A percentile compares a stretch with the other conserved stretches of the same genome.
Evolutionary conservation across 2,113 vertebrate genomes (phyloP).

Genomic region (Chaetops frenatus): DNA sequence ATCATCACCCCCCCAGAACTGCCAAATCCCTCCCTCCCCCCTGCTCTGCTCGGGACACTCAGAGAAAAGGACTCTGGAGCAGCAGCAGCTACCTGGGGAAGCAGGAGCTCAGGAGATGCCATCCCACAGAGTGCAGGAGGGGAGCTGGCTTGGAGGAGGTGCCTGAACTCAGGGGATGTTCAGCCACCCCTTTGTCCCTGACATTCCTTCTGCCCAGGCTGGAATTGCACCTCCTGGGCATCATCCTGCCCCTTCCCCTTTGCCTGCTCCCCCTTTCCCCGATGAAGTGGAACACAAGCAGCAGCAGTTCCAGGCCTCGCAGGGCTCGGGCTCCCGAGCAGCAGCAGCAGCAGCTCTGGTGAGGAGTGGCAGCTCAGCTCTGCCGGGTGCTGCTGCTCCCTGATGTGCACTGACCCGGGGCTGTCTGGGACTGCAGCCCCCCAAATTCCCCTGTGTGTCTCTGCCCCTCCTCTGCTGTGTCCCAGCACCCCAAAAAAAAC

Average conservation of each 20-base stretch:
- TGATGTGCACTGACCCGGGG: neutral
- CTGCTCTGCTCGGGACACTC: neutral
- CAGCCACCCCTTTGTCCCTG: neutral
- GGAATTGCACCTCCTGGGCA: neutral
- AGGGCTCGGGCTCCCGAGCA: fast-evolving
- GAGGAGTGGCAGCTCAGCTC: neutral
- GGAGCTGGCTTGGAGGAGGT: neutral
- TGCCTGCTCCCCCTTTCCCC: neutral
- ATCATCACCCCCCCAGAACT: neutral
- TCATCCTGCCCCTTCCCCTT: neutral
- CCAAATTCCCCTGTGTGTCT: fast-evolving
- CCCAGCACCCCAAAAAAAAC: neutral
- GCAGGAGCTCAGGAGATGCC: conserved; percentile 30
- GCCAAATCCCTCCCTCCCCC: neutral
- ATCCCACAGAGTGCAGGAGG: neutral
- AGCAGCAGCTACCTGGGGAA: neutral
- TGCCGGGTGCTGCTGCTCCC: neutral
- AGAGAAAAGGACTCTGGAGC: neutral
- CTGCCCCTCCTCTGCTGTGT: neutral
- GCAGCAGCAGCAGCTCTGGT: neutral
- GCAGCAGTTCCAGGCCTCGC: neutral
- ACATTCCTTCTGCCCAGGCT: neutral
- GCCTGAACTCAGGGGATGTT: neutral
- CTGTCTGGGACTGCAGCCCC: neutral
- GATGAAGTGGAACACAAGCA: neutral